phyloP scores from a whole-genome alignment of 2,797 vertebrate species.

The Hapalemur alaotrensis region DNA sequence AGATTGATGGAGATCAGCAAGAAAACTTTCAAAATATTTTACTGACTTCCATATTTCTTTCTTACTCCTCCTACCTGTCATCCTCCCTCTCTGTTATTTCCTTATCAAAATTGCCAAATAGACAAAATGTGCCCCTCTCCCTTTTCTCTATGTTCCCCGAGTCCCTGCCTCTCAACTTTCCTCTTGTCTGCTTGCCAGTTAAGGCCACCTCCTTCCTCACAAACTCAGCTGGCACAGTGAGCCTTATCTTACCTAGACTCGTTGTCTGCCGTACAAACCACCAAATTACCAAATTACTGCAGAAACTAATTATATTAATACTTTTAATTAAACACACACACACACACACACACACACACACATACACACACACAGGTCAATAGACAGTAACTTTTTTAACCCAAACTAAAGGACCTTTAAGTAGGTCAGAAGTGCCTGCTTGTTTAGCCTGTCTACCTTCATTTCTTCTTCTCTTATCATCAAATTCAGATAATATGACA shows the following conservation, averaged over 20 bases:
- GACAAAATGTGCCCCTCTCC: rapidly evolving
- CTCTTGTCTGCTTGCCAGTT: background rate
- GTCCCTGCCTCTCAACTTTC: background rate
- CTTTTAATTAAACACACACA: background rate
- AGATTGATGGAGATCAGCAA: background rate
- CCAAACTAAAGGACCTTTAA: background rate
- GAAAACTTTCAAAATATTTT: background rate
- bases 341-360: too few relatives aligned
- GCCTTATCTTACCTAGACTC: rapidly evolving
- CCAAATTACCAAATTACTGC: background rate
- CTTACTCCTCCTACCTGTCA: background rate
- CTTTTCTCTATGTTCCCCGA: background rate
- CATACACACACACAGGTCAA: background rate
- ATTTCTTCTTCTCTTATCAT: background rate
- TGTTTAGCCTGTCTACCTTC: background rate
- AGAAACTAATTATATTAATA: background rate
- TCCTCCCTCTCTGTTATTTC: background rate
- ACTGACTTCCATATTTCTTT: background rate
- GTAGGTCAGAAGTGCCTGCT: background rate
- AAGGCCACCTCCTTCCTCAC: background rate
- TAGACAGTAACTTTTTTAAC: background rate
- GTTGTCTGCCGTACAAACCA: rapidly evolving
- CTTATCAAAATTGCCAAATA: background rate
- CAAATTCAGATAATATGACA: background rate
- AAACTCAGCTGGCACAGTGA: background rate